Evolutionary conservation across 2,888 invertebrate genomes (phyloP).

Genomic region (Pelosia muscerda): DNA sequence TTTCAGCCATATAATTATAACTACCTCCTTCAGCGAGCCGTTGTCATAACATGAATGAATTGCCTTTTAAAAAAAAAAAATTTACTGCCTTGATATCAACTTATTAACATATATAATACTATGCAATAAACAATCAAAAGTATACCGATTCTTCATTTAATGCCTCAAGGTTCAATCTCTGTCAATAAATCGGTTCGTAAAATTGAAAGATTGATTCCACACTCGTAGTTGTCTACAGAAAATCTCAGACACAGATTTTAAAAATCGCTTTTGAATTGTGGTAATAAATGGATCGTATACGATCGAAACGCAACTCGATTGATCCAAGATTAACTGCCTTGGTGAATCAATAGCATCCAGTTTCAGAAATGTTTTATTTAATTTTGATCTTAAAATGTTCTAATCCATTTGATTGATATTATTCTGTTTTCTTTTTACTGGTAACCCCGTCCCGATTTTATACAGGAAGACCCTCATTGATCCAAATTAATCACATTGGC

Average conservation of each 20-base stretch:
- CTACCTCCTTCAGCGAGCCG: no score
- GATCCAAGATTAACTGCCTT: background rate
- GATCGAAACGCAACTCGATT: background rate
- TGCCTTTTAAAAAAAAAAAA: no score
- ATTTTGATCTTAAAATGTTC: background rate
- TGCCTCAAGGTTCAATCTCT: background rate
- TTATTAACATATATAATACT: background rate
- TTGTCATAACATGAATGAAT: no score
- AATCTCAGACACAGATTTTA: background rate
- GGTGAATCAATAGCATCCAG: background rate
- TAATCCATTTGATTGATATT: no score
- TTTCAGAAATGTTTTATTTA: background rate
- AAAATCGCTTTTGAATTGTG: background rate
- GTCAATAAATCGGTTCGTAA: slow-evolving; percentile 1
- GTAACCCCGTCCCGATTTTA: background rate
- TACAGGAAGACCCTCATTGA: no score
- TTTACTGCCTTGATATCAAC: no score
- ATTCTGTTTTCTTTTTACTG: background rate
- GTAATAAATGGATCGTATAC: background rate
- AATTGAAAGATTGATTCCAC: background rate
- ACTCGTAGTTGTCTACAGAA: background rate
- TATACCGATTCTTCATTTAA: background rate
- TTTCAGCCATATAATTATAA: background rate
- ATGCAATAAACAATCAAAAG: background rate
- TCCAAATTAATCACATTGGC: no score